These are phyloP conservation scores for Beroe forskalii DNA, from an alignment of 37 sponge, comb jelly and placozoan genomes.

Conservation along the genomic window DNA sequence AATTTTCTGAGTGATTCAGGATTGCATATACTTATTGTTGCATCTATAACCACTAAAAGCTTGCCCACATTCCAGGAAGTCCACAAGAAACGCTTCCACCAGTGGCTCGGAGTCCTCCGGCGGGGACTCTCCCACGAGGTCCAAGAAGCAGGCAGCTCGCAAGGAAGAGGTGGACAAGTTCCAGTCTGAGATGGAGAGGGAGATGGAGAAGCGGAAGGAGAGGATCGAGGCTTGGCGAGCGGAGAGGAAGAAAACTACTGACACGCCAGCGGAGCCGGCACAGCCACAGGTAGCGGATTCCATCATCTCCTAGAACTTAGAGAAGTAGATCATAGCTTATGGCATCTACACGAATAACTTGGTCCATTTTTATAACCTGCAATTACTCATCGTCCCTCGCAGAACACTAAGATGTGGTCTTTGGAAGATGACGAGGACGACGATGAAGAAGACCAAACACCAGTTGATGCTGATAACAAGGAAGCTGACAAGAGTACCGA, in stretches of 20 bases:
- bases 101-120: not conserved
- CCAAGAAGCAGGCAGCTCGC: slow-evolving; percentile 13
- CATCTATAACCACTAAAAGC: not conserved
- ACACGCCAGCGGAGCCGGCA: not conserved
- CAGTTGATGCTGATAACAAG: not conserved
- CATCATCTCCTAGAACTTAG: not conserved
- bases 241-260: slow-evolving; percentile 68
- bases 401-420: slow-evolving; percentile 73
- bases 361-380: not conserved
- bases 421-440: slow-evolving; percentile 90
- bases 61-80: not conserved
- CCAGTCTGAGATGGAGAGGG: slow-evolving; percentile 85
- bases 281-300: not conserved
- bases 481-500: slow-evolving; percentile 51
- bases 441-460: slow-evolving; percentile 64
- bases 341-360: not conserved
- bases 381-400: not conserved
- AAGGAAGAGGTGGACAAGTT: slow-evolving; percentile 62
- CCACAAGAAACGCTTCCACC: not conserved
- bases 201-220: slow-evolving; percentile 87
- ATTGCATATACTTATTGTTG: not conserved
- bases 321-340: not conserved
- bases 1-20: not conserved
- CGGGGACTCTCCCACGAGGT: not conserved
- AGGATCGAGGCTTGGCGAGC: slow-evolving; percentile 91